Percentiles rank a stretch among this genome's conserved stretches.
phyloP scores from a whole-genome alignment of 2,888 invertebrate species.

The Endomychus coccineus region DNA sequence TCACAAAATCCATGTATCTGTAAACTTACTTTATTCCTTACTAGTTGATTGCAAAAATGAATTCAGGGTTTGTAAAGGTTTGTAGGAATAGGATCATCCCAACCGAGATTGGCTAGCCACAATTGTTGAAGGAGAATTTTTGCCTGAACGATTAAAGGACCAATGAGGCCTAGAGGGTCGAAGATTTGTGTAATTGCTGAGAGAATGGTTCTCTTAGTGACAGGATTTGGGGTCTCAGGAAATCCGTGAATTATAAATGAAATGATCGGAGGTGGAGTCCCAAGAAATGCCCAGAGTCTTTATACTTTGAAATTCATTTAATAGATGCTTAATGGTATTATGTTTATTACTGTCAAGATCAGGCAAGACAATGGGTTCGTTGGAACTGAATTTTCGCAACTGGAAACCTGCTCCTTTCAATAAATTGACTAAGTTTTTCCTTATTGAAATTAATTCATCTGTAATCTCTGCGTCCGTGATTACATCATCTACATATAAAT shows the following conservation, averaged over 20 bases:
- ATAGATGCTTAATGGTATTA: neutral
- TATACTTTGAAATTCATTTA: constrained; percentile 2
- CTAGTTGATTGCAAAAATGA: neutral
- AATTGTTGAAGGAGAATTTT: neutral
- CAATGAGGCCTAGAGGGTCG: neutral
- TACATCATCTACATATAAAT: constrained; percentile 6
- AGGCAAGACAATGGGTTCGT: neutral
- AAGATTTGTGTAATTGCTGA: neutral
- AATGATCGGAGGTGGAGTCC: neutral
- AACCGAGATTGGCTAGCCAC: neutral
- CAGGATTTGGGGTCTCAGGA: neutral
- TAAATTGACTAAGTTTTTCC: neutral
- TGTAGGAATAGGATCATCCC: constrained; percentile 1
- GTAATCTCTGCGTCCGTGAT: neutral
- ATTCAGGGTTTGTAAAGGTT: neutral
- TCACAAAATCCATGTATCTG: too few species aligned
- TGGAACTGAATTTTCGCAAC: constrained; percentile 1
- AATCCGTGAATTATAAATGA: constrained; percentile 1
- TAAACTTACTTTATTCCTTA: too few species aligned
- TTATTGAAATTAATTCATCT: neutral
- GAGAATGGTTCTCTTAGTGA: constrained; percentile 1
- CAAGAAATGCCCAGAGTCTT: neutral
- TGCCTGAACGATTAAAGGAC: constrained; percentile 1
- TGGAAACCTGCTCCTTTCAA: neutral
- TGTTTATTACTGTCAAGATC: neutral